Conservation (phyloP, 2,113 vertebrate genomes). For the Acanthochromis polyacanthus region DNA sequence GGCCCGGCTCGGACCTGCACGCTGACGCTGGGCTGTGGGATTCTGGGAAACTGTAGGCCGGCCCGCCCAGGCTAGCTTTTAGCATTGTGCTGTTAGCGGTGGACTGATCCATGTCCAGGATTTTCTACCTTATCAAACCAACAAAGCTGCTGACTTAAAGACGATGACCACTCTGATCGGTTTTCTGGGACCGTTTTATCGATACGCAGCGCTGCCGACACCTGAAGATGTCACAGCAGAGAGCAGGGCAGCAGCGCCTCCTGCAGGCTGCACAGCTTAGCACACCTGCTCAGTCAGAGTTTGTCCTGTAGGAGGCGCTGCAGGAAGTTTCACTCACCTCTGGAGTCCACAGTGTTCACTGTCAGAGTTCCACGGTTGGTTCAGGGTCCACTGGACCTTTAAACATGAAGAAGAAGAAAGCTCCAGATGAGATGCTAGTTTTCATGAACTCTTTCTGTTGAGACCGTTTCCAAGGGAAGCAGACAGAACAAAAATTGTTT, state of each 20-base stretch:
- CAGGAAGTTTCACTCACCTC: neutral
- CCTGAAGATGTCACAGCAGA: too few relatives aligned
- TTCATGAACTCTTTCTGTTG: too few relatives aligned
- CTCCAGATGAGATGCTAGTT: neutral
- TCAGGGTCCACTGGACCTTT: too few relatives aligned
- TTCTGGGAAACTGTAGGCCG: constrained; percentile 57
- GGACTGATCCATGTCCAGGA: constrained; percentile 14
- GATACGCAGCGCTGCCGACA: neutral
- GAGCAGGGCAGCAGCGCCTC: neutral
- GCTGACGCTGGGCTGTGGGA: constrained; percentile 28
- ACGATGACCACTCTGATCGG: neutral
- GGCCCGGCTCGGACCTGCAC: constrained; percentile 23
- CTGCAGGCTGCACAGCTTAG: neutral
- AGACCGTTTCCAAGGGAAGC: too few relatives aligned
- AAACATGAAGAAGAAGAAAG: neutral
- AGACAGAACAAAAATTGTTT: too few relatives aligned
- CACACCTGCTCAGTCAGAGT: neutral
- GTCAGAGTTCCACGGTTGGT: too few relatives aligned
- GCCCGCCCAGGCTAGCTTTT: constrained; percentile 38
- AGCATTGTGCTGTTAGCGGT: constrained; percentile 5
- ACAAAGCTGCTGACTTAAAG: constrained; percentile 50
- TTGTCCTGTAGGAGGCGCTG: neutral
- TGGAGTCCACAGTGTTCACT: too few relatives aligned
- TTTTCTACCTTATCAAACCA: constrained; percentile 20
- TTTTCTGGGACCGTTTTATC: neutral